Evolutionary conservation across 1,140 invertebrate species (phyloP).

Genomic region (Zaprionus gabonicus): DNA sequence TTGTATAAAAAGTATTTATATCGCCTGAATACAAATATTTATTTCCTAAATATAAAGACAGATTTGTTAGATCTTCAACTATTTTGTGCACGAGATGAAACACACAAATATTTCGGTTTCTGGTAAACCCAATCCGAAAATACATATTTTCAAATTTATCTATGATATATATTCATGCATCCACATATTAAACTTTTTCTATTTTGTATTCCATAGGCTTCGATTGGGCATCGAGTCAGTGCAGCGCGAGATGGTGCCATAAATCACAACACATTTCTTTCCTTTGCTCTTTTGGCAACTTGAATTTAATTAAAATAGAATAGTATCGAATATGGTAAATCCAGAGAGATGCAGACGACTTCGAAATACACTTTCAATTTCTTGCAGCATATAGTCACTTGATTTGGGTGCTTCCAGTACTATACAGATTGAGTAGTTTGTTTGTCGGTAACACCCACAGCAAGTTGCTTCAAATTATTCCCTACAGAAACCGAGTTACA

Average conservation of each 20-base stretch:
- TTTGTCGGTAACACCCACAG: neutral
- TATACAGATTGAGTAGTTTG: neutral
- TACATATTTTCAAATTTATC: constrained; percentile 35
- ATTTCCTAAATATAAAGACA: neutral
- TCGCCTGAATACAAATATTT: neutral
- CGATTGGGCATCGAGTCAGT: constrained; percentile 43
- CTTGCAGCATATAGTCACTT: neutral
- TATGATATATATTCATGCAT: constrained; percentile 18
- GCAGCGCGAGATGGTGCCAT: constrained; percentile 32
- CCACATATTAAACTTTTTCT: constrained; percentile 17
- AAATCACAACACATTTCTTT: constrained; percentile 67
- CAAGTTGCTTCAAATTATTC: neutral
- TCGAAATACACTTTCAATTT: constrained; percentile 7
- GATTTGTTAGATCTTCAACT: neutral
- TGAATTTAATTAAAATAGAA: constrained; percentile 78
- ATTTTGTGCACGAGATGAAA: constrained; percentile 7
- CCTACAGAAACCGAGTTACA: neutral
- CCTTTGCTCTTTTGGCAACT: constrained; percentile 63
- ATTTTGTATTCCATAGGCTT: constrained; percentile 43
- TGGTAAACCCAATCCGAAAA: constrained; percentile 32
- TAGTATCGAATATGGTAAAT: constrained; percentile 2
- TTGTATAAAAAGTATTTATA: neutral
- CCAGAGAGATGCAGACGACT: neutral
- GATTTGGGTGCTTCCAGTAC: neutral
- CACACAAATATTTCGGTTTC: constrained; percentile 29